Evolutionary conservation across 2,113 vertebrate species (phyloP), one percentile per base, ranked within the genome.

Genomic region (Neolamprologus toae): DNA sequence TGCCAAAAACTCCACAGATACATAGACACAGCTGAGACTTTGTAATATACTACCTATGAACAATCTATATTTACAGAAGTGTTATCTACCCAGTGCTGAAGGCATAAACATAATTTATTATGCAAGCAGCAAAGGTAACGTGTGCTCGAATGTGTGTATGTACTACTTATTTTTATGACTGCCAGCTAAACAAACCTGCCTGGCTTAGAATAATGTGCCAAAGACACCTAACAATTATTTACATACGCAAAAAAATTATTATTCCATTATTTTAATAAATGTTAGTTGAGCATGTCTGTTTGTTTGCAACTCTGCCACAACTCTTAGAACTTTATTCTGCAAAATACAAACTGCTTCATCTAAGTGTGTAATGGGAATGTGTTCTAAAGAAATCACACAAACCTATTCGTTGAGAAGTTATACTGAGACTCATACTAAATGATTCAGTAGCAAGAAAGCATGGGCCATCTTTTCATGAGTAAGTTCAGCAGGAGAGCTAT

Each of bases 71-170:
- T 94, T 93, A 81, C 87, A 81, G 57, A 92, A 85, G 81, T 87
- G 85, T 88, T 90, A 93, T 90, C 89, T 88, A 87, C 66, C 49
- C 86, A 71, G 11, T 51, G 91, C 92, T 94, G 85, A 88, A 86
- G 89, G 92, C 89, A 84, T 93, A 92, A 94, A 93, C 92, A 93
- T 79, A 17, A 90, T 94, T 93, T 93, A 57, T 59, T 88, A 92
- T 95, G 91, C 91, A 88, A 73, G 83, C 78, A 51, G 78, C 35
- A n/a, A 16, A 31, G 61, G 81, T 47, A 42, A 90, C 80, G 71
- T 73, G 54, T 33, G 76, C 42, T 8, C 47, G 17, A 28, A 23
- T 63, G 53, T 84, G 86, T 87, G 80, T 63, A 21, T 51, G 26
- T 85, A 49, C 16, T 61, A 88, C 79, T 26, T 37, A 51, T 76